A percentile compares a stretch with the other conserved stretches of the same genome.
These are phyloP conservation scores for Gastrophryne carolinensis DNA, from an alignment of 2,797 vertebrate genomes.

Conservation along the genomic window DNA sequence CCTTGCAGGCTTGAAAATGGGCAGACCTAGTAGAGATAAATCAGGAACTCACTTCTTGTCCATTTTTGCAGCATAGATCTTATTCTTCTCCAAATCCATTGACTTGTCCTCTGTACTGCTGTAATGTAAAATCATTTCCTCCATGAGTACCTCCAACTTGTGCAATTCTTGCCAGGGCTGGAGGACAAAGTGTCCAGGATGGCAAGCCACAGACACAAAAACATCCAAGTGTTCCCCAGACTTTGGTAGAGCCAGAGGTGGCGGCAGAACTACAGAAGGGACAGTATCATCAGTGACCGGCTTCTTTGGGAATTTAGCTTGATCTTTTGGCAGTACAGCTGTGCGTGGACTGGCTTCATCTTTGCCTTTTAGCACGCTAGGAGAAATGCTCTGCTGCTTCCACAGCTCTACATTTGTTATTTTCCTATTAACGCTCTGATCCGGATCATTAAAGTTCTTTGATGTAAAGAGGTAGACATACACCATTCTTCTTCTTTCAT, in stretches of 20 bases:
- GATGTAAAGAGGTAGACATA: constrained; percentile 82
- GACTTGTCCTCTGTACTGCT: constrained; percentile 70
- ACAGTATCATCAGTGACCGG: constrained; percentile 38
- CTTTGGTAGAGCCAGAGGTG: constrained; percentile 75
- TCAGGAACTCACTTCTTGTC: constrained; percentile 80
- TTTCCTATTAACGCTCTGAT: constrained; percentile 80
- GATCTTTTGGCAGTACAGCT: constrained; percentile 47
- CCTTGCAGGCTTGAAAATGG: too few species aligned
- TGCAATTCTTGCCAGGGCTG: constrained; percentile 90
- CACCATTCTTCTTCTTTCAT: constrained; percentile 67
- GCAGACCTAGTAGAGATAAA: too few species aligned
- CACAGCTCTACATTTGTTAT: constrained; percentile 77
- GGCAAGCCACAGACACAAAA: constrained; percentile 85
- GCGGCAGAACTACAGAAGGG: constrained; percentile 67
- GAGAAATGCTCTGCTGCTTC: constrained; percentile 73
- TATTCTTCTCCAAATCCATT: constrained; percentile 72
- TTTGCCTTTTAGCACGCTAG: constrained; percentile 50
- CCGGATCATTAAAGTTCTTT: constrained; percentile 71
- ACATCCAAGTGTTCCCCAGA: constrained; percentile 85
- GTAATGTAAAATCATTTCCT: constrained; percentile 92
- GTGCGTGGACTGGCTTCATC: background rate
- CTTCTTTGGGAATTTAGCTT: constrained; percentile 49
- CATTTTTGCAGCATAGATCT: constrained; percentile 86
- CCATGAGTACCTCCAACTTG: constrained; percentile 87
- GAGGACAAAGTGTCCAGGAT: constrained; percentile 90